A percentile compares a stretch with the other conserved stretches of the same genome.
These are phyloP conservation scores for Platygyra sinensis DNA, from an alignment of 64 coral and sea anemone species.

Conservation along the genomic window DNA sequence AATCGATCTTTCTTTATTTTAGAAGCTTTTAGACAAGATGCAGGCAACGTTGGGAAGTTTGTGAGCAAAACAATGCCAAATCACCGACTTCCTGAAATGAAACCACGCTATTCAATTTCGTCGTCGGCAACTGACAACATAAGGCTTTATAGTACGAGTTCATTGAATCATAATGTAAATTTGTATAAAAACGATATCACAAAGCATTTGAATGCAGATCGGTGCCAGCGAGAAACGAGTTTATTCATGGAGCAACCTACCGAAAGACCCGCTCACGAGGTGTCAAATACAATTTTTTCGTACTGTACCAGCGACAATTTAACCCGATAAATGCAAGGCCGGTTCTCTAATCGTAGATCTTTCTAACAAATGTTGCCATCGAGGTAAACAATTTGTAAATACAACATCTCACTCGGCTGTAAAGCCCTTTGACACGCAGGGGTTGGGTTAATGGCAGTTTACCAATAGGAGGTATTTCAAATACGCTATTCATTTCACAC, in stretches of 20 bases:
- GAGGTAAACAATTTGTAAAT: slow-evolving; percentile 27
- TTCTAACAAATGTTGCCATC: neutral
- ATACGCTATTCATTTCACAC: slow-evolving; percentile 52
- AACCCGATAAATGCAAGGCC: neutral
- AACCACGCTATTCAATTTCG: slow-evolving; percentile 29
- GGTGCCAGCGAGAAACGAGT: neutral
- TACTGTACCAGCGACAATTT: slow-evolving; percentile 15
- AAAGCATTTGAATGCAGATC: slow-evolving; percentile 10
- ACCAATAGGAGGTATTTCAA: slow-evolving; percentile 48
- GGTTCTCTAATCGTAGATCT: neutral
- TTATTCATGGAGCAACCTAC: neutral
- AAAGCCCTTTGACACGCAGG: slow-evolving; percentile 25
- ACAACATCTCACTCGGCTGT: neutral
- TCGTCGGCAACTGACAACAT: neutral
- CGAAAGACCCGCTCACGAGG: neutral
- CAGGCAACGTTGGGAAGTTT: neutral
- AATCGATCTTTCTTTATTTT: neutral
- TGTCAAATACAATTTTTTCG: neutral
- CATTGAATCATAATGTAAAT: slow-evolving; percentile 22
- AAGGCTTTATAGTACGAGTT: slow-evolving; percentile 26
- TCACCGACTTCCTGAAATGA: neutral
- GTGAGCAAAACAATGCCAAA: neutral
- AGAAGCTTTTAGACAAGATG: too few relatives aligned
- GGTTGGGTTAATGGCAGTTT: slow-evolving; percentile 15
- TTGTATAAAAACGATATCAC: slow-evolving; percentile 1